Evolutionary conservation across 2,113 vertebrate species (phyloP), one percentile per base, ranked within the genome.

Genomic region (Lichenostomus cassidix): DNA sequence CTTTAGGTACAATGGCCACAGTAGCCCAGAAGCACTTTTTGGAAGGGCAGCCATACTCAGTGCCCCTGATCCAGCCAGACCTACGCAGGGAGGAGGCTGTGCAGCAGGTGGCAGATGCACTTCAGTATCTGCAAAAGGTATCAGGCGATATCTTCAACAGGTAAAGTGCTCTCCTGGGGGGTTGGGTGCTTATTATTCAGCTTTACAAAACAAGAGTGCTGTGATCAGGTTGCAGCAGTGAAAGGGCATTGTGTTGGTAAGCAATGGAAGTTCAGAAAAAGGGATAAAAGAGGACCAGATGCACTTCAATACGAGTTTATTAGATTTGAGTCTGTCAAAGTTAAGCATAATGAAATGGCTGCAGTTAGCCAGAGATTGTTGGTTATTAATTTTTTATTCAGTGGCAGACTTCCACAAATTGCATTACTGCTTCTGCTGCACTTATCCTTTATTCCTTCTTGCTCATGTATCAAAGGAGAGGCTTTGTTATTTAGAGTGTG

Each of bases 81-180:
- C 97, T 99, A 35, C 98, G 99, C 80, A 97, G 99, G 58, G 99
- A 99, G 91, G 99, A 99, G 97, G 98, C 99, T 42, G 97, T 99
- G 81, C 98, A 99, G 88, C 99, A 99, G 96, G 98, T 99, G 95
- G 98, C 98, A 10, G 99, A 99, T 67, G 98, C 98, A 8, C 98
- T 99, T 64, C 98, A 99, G 80, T 98, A 99, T 77, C 94, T 99
- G 83, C 99, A 99, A 49, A 98, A 97, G 60, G 98, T 99, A 82
- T 99, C 99, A 1, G 97, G 96, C 0, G 99, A 99, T 97, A 99
- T 99, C 96, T 99, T 99, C 94, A 99, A 80, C 98, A 99, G 99
- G 99, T 98, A 97, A 4, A 13, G 70, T 68, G 65, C 82, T 52
- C 25, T 60, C 42, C 15, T 5, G 4, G 9, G 47, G 24, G 17